phyloP scores from a whole-genome alignment of 2,888 invertebrate species.

The Magallana nippona region DNA sequence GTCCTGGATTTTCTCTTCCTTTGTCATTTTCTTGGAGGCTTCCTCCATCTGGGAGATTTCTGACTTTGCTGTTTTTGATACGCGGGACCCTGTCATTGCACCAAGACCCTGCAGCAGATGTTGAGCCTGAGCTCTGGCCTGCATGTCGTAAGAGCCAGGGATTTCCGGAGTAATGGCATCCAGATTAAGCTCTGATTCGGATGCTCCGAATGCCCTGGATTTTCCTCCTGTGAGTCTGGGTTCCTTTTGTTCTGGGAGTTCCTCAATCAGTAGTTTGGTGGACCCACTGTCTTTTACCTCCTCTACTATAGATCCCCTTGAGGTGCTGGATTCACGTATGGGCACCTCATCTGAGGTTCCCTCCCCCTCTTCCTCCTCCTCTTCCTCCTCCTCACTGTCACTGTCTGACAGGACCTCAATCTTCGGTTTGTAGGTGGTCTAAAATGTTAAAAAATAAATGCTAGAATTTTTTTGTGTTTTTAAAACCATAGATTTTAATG shows the following conservation, averaged over 20 bases:
- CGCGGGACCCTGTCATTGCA: constrained; percentile 44
- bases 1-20: constrained; percentile 62
- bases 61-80: constrained; percentile 40
- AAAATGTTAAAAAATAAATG: constrained; percentile 21
- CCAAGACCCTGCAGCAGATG: constrained; percentile 42
- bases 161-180: constrained; percentile 22
- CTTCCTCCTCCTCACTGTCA: constrained; percentile 47
- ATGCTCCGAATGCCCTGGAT: constrained; percentile 27
- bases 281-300: constrained; percentile 30
- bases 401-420: constrained; percentile 68
- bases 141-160: constrained; percentile 23
- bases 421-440: constrained; percentile 64
- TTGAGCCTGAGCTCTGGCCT: constrained; percentile 3
- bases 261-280: constrained; percentile 34
- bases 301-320: constrained; percentile 18
- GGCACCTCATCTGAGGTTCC: constrained; percentile 26
- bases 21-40: constrained; percentile 50
- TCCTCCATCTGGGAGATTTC: constrained; percentile 51
- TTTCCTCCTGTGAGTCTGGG: constrained; percentile 32
- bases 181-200: neutral
- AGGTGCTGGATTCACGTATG: constrained; percentile 41
- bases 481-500: neutral
- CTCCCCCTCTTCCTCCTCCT: too few relatives aligned
- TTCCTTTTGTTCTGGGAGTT: constrained; percentile 41
- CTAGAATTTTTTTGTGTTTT: neutral